Conservation (phyloP, 2,797 vertebrate genomes). For the Octomys mimax region DNA sequence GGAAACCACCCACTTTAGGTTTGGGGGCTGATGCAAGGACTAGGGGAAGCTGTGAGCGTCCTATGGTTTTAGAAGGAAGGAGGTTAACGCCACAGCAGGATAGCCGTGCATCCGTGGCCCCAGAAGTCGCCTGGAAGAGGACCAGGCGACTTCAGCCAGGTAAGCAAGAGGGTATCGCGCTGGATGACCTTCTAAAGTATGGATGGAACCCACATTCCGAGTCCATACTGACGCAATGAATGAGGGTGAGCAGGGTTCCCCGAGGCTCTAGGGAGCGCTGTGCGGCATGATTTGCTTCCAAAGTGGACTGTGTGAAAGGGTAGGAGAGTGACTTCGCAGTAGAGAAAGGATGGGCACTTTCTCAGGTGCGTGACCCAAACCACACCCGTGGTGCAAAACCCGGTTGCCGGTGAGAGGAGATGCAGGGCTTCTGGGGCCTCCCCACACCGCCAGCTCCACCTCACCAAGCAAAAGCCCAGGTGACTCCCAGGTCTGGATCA, state of each 20-base stretch:
- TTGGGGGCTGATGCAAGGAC: not conserved
- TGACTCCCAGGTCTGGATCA: too few relatives aligned
- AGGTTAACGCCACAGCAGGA: not conserved
- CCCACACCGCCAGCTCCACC: not conserved
- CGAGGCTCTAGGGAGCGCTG: not conserved
- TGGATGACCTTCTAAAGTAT: not conserved
- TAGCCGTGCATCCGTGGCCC: too few relatives aligned
- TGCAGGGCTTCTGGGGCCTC: accelerated
- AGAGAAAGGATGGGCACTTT: not conserved
- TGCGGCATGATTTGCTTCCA: not conserved
- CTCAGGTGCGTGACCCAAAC: too few relatives aligned
- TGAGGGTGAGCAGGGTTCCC: not conserved
- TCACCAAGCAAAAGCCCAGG: not conserved
- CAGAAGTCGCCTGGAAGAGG: not conserved
- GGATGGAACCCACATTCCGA: too few relatives aligned
- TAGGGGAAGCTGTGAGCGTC: not conserved
- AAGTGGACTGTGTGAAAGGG: not conserved
- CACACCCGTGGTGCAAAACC: not conserved
- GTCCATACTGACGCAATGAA: too few relatives aligned
- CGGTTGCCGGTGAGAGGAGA: accelerated
- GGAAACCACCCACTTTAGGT: not conserved
- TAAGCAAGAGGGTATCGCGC: not conserved
- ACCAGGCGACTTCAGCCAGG: not conserved
- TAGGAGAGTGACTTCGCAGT: not conserved
- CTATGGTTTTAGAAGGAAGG: not conserved